Percentiles rank a stretch among this genome's conserved stretches.
Conservation (phyloP, 2,888 invertebrate species). For the Eupeodes latifasciatus region DNA sequence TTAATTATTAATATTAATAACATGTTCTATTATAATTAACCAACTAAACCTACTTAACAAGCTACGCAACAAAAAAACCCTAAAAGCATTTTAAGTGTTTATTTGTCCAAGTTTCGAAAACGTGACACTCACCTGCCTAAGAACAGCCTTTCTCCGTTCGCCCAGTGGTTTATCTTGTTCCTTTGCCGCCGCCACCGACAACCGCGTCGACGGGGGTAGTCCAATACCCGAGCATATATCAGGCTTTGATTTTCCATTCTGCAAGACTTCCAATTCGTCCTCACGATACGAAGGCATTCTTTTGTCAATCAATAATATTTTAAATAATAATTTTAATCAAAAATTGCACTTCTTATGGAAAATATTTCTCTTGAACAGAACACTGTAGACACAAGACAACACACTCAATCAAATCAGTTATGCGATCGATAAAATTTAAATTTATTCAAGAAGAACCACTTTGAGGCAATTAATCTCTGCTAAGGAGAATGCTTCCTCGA, state of each 20-base stretch:
- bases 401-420: background rate
- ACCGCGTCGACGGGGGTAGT: background rate
- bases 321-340: constrained; percentile 15
- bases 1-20: no score
- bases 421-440: background rate
- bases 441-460: background rate
- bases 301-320: background rate
- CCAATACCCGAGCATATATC: constrained; percentile 68
- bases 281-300: constrained; percentile 51
- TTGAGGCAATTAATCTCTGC: background rate
- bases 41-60: no score
- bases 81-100: background rate
- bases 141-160: constrained; percentile 62
- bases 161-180: constrained; percentile 63
- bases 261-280: constrained; percentile 56
- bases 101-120: background rate
- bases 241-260: constrained; percentile 66
- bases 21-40: no score
- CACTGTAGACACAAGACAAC: background rate
- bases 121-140: constrained; percentile 63
- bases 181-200: background rate
- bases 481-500: background rate
- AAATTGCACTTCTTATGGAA: background rate
- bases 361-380: no score
- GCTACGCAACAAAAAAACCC: no score